phyloP scores from a whole-genome alignment of 2,888 invertebrate species.

The Leucozona laternaria region DNA sequence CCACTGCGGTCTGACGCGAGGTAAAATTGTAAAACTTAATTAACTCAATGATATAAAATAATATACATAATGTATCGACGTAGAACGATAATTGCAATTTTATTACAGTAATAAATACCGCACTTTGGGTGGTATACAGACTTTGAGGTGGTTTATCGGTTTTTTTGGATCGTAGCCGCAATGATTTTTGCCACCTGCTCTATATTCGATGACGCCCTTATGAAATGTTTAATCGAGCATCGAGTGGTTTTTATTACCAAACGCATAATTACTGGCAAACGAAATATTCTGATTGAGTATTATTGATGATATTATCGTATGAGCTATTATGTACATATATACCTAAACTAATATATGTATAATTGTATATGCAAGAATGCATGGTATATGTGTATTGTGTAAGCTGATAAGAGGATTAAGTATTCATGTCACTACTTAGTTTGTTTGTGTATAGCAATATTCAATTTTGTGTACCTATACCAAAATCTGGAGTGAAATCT shows the following conservation, averaged over 20 bases:
- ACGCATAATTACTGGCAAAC: slow-evolving; percentile 43
- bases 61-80: slow-evolving; percentile 22
- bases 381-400: too few relatives aligned
- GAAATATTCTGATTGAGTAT: slow-evolving; percentile 46
- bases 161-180: neutral
- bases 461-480: too few relatives aligned
- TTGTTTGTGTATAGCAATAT: too few relatives aligned
- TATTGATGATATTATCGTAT: slow-evolving; percentile 34
- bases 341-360: too few relatives aligned
- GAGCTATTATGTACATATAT: too few relatives aligned
- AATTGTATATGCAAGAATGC: too few relatives aligned
- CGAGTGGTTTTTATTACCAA: slow-evolving; percentile 42
- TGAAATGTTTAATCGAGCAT: neutral
- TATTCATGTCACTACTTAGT: too few relatives aligned
- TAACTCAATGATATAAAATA: slow-evolving; percentile 56
- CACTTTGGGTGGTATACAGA: neutral
- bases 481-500: too few relatives aligned
- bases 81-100: slow-evolving; percentile 62
- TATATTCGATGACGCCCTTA: neutral
- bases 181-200: slow-evolving; percentile 6
- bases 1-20: slow-evolving; percentile 23
- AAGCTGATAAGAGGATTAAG: too few relatives aligned
- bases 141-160: slow-evolving; percentile 42
- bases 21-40: slow-evolving; percentile 63
- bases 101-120: slow-evolving; percentile 59